phyloP scores from a whole-genome alignment of 2,888 invertebrate genomes.

The Octodonta nipae region DNA sequence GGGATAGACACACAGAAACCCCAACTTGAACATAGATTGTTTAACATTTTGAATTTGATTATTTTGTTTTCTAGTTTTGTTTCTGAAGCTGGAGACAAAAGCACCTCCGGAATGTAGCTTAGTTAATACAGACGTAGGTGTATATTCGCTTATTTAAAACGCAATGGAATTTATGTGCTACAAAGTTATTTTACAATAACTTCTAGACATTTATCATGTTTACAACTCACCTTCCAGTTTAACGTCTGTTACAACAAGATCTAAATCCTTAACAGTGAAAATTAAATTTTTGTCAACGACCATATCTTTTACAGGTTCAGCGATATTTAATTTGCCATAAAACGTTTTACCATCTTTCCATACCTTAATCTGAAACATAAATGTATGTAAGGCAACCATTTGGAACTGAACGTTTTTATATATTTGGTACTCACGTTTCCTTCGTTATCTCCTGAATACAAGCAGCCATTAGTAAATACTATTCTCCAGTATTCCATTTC shows the following conservation, averaged over 20 bases:
- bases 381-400: too few relatives aligned
- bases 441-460: slow-evolving; percentile 48
- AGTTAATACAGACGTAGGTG: too few relatives aligned
- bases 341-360: slow-evolving; percentile 42
- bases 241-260: slow-evolving; percentile 48
- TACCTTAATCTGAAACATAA: slow-evolving; percentile 38
- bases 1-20: too few relatives aligned
- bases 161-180: too few relatives aligned
- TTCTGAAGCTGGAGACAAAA: too few relatives aligned
- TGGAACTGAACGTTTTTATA: too few relatives aligned
- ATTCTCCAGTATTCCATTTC: slow-evolving; percentile 38
- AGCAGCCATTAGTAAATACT: slow-evolving; percentile 27
- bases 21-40: too few relatives aligned
- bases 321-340: slow-evolving; percentile 31
- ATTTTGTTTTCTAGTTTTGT: too few relatives aligned
- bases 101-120: too few relatives aligned
- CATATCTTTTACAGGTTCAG: slow-evolving; percentile 52
- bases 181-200: too few relatives aligned
- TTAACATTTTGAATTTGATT: too few relatives aligned
- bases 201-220: background rate
- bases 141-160: too few relatives aligned
- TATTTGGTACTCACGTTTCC: slow-evolving; percentile 50
- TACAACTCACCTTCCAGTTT: slow-evolving; percentile 34
- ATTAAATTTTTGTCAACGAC: slow-evolving; percentile 40
- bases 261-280: slow-evolving; percentile 48